Conservation (phyloP, 1,140 invertebrate species). For the Carposina sasakii region DNA sequence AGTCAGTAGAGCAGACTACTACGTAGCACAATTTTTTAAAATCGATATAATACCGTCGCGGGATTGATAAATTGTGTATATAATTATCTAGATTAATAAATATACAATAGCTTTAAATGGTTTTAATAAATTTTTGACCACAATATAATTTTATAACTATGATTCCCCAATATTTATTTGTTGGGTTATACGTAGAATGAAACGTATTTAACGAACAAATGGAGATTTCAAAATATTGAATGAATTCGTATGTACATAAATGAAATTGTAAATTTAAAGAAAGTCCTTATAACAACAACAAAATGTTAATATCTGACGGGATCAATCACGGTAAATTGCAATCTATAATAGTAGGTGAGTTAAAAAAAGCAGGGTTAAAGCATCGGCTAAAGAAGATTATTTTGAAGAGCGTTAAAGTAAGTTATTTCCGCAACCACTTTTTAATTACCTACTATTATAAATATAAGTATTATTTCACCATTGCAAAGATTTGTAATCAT, state of each 20-base stretch:
- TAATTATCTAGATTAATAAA: too few species aligned
- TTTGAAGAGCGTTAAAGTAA: slow-evolving; percentile 71
- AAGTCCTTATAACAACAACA: too few species aligned
- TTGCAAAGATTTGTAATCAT: slow-evolving; percentile 8
- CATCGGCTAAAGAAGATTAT: slow-evolving; percentile 76
- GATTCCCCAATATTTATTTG: too few species aligned
- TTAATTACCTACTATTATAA: slow-evolving; percentile 5
- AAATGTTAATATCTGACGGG: slow-evolving; percentile 79
- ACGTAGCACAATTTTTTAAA: too few species aligned
- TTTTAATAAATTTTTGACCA: too few species aligned
- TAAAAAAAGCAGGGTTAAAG: slow-evolving; percentile 77
- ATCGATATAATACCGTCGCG: too few species aligned
- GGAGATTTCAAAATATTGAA: slow-evolving; percentile 19
- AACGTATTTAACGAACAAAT: slow-evolving; percentile 30
- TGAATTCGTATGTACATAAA: not conserved
- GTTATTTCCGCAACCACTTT: slow-evolving; percentile 20
- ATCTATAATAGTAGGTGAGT: slow-evolving; percentile 74
- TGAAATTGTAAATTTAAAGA: slow-evolving; percentile 26
- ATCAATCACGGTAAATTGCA: slow-evolving; percentile 77
- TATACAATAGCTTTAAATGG: too few species aligned
- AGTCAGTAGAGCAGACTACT: too few species aligned
- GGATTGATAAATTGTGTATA: too few species aligned
- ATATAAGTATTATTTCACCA: slow-evolving; percentile 17
- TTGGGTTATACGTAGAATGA: slow-evolving; percentile 14
- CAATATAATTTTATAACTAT: too few species aligned